Percentiles rank a stretch among this genome's conserved stretches.
Conservation (phyloP, 2,888 invertebrate species). For the Erebia epiphron region DNA sequence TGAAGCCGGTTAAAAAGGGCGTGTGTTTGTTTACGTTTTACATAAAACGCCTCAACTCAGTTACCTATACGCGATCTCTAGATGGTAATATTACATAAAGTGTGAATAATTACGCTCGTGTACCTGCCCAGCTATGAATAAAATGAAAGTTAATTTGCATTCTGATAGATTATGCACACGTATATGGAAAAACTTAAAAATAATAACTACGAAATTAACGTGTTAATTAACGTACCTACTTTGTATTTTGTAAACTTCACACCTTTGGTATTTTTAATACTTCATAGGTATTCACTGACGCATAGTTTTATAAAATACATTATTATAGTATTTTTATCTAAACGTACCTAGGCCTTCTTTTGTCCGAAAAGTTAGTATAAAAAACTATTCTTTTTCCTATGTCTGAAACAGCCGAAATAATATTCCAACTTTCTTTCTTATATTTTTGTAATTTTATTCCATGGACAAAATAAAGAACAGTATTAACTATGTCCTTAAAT, state of each 20-base stretch:
- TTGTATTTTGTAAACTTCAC: neutral
- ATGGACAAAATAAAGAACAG: too few species aligned
- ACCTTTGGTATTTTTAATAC: too few species aligned
- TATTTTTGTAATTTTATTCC: too few species aligned
- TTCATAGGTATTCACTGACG: too few species aligned
- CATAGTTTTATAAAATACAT: neutral
- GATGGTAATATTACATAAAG: conserved; percentile 34
- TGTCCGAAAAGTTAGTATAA: too few species aligned
- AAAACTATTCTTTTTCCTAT: too few species aligned
- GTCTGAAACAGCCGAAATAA: too few species aligned
- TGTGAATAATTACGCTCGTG: conserved; percentile 29
- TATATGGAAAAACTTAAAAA: conserved; percentile 24
- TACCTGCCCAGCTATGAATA: conserved; percentile 26
- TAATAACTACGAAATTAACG: neutral
- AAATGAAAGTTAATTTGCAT: conserved; percentile 39
- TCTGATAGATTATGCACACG: conserved; percentile 31
- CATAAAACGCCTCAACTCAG: neutral
- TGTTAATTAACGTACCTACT: neutral
- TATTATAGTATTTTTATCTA: too few species aligned
- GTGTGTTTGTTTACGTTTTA: conserved; percentile 12
- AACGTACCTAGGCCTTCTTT: too few species aligned
- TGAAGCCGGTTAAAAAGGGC: neutral
- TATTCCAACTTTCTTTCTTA: too few species aligned
- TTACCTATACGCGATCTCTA: conserved; percentile 24
- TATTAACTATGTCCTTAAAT: too few species aligned